Conservation (phyloP, 2,797 vertebrate genomes). For the Melanotaenia maccullochi region DNA sequence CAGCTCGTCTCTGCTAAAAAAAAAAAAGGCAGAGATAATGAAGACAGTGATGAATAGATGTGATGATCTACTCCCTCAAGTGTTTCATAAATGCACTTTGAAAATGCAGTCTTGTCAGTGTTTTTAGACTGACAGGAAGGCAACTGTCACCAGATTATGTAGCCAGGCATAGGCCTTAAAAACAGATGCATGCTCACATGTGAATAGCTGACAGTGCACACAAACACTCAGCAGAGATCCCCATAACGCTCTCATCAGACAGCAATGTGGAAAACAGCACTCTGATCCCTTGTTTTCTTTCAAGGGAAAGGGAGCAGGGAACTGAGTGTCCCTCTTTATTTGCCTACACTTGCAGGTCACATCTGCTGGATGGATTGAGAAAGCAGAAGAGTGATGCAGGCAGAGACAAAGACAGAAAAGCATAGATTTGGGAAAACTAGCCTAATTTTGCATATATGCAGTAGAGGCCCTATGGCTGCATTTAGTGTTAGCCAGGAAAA, state of each 20-base stretch:
- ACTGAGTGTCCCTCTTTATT: slow-evolving; percentile 72
- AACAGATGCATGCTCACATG: slow-evolving; percentile 23
- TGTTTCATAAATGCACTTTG: slow-evolving; percentile 16
- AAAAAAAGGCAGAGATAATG: slow-evolving; percentile 6
- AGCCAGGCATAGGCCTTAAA: neutral
- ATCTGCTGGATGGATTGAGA: slow-evolving; percentile 80
- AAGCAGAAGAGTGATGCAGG: slow-evolving; percentile 37
- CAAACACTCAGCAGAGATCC: slow-evolving; percentile 29
- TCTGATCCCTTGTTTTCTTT: slow-evolving; percentile 58
- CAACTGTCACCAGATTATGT: slow-evolving; percentile 22
- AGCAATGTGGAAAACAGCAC: slow-evolving; percentile 58
- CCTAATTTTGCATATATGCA: slow-evolving; percentile 39
- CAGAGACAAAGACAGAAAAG: slow-evolving; percentile 34
- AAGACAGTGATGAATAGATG: slow-evolving; percentile 32
- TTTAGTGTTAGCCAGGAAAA: slow-evolving; percentile 46
- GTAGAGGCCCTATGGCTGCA: slow-evolving; percentile 37
- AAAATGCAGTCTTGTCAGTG: slow-evolving; percentile 21
- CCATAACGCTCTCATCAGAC: slow-evolving; percentile 25
- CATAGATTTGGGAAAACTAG: slow-evolving; percentile 37
- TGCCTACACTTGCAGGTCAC: slow-evolving; percentile 63
- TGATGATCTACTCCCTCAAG: slow-evolving; percentile 7
- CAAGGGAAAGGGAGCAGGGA: slow-evolving; percentile 49
- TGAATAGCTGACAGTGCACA: slow-evolving; percentile 30
- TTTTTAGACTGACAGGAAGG: slow-evolving; percentile 29
- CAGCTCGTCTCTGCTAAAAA: slow-evolving; percentile 16